phyloP scores from a whole-genome alignment of 1,140 invertebrate genomes.

The Theocolax elegans region DNA sequence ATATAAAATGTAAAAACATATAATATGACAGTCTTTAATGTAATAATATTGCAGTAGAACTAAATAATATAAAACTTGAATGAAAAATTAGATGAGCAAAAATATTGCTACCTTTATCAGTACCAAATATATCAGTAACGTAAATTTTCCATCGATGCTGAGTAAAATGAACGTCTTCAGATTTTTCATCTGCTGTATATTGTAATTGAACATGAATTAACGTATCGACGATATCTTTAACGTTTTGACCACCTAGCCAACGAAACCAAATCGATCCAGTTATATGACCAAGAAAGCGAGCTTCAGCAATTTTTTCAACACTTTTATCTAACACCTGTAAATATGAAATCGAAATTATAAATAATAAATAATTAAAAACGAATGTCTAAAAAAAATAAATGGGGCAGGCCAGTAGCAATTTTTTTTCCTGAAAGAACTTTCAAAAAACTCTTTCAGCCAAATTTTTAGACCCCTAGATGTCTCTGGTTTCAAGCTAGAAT shows the following conservation, averaged over 20 bases:
- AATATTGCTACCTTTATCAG: slow-evolving; percentile 72
- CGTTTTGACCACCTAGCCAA: slow-evolving; percentile 75
- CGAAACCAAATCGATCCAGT: slow-evolving; percentile 85
- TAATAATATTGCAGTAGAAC: no score
- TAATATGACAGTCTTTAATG: no score
- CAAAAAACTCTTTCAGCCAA: no score
- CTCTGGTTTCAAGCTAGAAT: no score
- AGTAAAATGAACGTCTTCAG: slow-evolving; percentile 67
- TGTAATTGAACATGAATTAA: slow-evolving; percentile 80
- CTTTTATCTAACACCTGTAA: slow-evolving; percentile 72
- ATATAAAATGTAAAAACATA: background rate
- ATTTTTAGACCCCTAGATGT: no score
- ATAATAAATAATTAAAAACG: background rate
- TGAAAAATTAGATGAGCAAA: background rate
- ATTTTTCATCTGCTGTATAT: slow-evolving; percentile 68
- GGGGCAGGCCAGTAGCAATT: no score
- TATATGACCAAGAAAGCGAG: slow-evolving; percentile 81
- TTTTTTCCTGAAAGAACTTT: no score
- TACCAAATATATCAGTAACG: slow-evolving; percentile 88
- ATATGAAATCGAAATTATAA: background rate
- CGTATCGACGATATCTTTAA: slow-evolving; percentile 78
- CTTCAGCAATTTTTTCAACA: slow-evolving; percentile 83
- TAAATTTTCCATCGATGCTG: slow-evolving; percentile 90
- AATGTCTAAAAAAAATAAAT: no score
- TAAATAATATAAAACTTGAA: no score